Conservation (phyloP, 2,113 vertebrate genomes). For the Thymallus thymallus region DNA sequence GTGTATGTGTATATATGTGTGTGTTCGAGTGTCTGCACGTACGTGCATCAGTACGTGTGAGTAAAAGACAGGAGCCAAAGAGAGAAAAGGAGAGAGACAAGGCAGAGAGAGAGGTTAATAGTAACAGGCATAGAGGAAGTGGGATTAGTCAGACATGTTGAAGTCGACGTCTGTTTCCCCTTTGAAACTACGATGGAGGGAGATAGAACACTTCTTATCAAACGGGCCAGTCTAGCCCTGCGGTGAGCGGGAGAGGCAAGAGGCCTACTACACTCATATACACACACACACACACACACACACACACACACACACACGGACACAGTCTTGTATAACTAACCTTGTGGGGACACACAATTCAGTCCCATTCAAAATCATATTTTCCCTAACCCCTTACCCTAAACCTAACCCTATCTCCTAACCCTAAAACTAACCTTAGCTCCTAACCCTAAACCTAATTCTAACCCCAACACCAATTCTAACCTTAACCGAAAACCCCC, state of each 20-base stretch:
- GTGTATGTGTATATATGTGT: constrained; percentile 4
- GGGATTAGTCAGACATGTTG: background rate
- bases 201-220: background rate
- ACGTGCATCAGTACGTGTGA: background rate
- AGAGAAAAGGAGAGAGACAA: background rate
- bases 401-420: no score
- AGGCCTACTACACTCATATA: background rate
- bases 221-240: background rate
- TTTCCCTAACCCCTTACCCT: no score
- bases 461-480: no score
- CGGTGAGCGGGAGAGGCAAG: background rate
- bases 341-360: background rate
- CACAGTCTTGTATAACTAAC: background rate
- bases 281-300: constrained; percentile 12
- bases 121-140: background rate
- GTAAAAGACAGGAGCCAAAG: background rate
- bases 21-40: background rate
- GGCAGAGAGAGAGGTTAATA: background rate
- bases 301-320: constrained; percentile 1
- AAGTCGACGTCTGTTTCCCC: background rate
- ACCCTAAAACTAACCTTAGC: no score
- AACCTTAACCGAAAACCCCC: no score
- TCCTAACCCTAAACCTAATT: no score
- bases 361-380: background rate
- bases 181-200: background rate